Evolutionary conservation across 1,140 invertebrate species (phyloP).

Genomic region (Capitella teleta): DNA sequence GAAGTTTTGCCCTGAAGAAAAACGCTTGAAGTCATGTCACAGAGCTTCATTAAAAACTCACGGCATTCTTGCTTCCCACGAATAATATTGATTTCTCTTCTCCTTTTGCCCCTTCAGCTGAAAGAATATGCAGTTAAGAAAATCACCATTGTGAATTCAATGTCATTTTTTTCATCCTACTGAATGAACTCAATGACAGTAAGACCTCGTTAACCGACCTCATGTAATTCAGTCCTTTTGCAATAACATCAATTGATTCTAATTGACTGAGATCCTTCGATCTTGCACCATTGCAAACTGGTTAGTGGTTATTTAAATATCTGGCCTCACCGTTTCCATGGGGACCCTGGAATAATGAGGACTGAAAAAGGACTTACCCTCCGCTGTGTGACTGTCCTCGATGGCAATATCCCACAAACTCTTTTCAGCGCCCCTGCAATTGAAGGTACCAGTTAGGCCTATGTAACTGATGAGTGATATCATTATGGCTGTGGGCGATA

Average conservation of each 20-base stretch:
- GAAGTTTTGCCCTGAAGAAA: slow-evolving; percentile 63
- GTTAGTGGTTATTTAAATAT: not conserved
- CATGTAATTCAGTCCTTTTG: not conserved
- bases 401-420: slow-evolving; percentile 23
- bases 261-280: not conserved
- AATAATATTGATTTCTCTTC: slow-evolving; percentile 25
- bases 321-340: too few species aligned
- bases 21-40: not conserved
- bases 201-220: too few species aligned
- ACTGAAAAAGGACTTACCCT: slow-evolving; percentile 1
- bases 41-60: not conserved
- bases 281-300: not conserved
- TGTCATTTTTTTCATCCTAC: too few species aligned
- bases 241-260: not conserved
- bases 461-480: not conserved
- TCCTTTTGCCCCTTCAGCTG: slow-evolving; percentile 17
- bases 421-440: slow-evolving; percentile 16
- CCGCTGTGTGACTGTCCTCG: slow-evolving; percentile 13
- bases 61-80: slow-evolving; percentile 15
- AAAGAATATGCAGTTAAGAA: not conserved
- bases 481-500: not conserved
- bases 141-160: too few species aligned
- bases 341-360: too few species aligned
- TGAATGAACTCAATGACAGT: too few species aligned
- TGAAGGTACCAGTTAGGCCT: too few species aligned